Evolutionary conservation across 2,113 vertebrate genomes (phyloP).

Genomic region (Catharus minimus): DNA sequence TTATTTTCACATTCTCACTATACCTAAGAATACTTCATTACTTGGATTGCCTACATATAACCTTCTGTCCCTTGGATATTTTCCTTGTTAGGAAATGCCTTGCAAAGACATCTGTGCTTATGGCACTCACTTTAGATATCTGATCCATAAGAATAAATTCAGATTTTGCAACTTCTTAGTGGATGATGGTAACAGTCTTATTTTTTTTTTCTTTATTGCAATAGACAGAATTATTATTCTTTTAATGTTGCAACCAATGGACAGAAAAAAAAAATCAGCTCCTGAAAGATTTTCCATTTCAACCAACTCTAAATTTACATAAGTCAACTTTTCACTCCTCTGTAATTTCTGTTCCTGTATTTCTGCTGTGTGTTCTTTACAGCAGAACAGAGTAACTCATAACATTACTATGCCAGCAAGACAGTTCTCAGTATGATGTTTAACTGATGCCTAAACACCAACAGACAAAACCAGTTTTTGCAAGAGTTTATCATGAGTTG

Average conservation of each 20-base stretch:
- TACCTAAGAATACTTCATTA: conserved; percentile 46
- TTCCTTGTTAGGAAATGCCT: conserved; percentile 48
- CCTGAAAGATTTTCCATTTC: neutral
- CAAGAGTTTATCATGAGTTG: neutral
- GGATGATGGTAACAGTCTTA: neutral
- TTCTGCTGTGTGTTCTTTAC: neutral
- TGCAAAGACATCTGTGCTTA: conserved; percentile 47
- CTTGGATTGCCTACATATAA: conserved; percentile 47
- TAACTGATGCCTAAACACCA: neutral
- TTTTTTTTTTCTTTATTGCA: neutral
- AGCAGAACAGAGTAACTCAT: neutral
- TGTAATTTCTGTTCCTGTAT: neutral
- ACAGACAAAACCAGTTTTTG: neutral
- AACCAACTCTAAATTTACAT: no score
- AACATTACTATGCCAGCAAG: neutral
- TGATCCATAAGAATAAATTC: conserved; percentile 10
- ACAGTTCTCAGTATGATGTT: neutral
- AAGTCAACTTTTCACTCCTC: neutral
- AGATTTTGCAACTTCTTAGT: neutral
- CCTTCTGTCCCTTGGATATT: conserved; percentile 60
- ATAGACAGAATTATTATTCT: neutral
- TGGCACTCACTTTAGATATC: neutral
- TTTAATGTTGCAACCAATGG: neutral
- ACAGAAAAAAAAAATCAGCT: neutral
- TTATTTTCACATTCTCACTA: neutral